Conservation (phyloP, 1,140 invertebrate genomes). For the Condylostylus longicornis region DNA sequence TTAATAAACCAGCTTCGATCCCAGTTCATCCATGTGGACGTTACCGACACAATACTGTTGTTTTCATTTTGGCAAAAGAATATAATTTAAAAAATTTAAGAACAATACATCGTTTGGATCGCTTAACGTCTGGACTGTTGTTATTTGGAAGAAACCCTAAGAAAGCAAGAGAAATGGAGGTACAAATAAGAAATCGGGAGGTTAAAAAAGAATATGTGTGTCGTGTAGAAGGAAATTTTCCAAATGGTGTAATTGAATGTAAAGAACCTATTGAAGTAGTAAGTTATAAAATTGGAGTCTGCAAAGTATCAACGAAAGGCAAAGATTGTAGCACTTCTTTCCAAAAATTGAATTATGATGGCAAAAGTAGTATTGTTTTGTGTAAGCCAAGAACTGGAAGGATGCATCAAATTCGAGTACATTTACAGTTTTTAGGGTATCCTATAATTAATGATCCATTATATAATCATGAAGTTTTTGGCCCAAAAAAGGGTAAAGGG, state of each 20-base stretch:
- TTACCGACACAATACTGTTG: slow-evolving; percentile 90
- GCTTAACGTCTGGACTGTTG: slow-evolving; percentile 85
- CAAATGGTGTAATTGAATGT: slow-evolving; percentile 69
- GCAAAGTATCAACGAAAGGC: slow-evolving; percentile 76
- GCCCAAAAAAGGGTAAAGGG: slow-evolving; percentile 78
- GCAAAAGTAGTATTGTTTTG: slow-evolving; percentile 77
- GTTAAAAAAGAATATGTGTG: slow-evolving; percentile 96
- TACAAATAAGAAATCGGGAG: slow-evolving; percentile 79
- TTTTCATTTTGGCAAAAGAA: slow-evolving; percentile 93
- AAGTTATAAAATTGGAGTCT: slow-evolving; percentile 90
- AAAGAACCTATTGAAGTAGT: slow-evolving; percentile 85
- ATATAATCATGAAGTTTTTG: slow-evolving; percentile 87
- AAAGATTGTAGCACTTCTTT: slow-evolving; percentile 85
- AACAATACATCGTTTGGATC: slow-evolving; percentile 81
- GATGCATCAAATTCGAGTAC: slow-evolving; percentile 98
- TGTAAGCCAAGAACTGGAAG: slow-evolving; percentile 88
- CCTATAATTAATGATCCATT: slow-evolving; percentile 94
- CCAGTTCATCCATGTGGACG: slow-evolving; percentile 93
- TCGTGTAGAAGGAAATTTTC: slow-evolving; percentile 90
- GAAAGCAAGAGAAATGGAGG: slow-evolving; percentile 82
- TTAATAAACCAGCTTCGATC: too few species aligned
- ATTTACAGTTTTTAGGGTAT: slow-evolving; percentile 90
- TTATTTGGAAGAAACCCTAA: slow-evolving; percentile 85
- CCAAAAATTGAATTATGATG: slow-evolving; percentile 72
- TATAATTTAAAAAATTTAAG: slow-evolving; percentile 85